A percentile compares a stretch with the other conserved stretches of the same genome.
Conservation (phyloP, 2,888 invertebrate species). For the Drosophila basisetae region DNA sequence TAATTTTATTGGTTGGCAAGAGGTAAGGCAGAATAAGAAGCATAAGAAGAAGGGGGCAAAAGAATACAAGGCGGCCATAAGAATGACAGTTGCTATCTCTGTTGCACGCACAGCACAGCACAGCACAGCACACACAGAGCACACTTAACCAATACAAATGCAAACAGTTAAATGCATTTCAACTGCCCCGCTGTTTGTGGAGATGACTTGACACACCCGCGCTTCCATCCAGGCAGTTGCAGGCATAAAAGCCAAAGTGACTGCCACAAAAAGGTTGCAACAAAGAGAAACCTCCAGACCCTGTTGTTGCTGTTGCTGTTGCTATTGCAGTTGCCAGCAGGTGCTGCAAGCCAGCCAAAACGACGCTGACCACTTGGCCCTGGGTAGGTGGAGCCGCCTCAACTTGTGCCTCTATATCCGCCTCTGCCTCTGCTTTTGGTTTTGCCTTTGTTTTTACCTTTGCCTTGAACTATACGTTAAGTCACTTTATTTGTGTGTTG, state of each 20-base stretch:
- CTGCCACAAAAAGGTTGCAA: constrained; percentile 57
- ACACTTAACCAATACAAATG: constrained; percentile 43
- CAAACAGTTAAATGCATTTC: constrained; percentile 70
- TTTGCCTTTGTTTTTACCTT: constrained; percentile 10
- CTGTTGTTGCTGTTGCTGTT: constrained; percentile 25
- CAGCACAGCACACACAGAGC: constrained; percentile 40
- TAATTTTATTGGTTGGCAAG: constrained; percentile 83
- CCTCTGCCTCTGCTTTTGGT: constrained; percentile 6
- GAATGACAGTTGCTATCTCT: constrained; percentile 71
- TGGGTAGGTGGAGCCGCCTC: constrained; percentile 74
- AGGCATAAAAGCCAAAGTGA: constrained; percentile 68
- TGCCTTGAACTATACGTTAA: constrained; percentile 48
- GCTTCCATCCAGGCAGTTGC: constrained; percentile 2
- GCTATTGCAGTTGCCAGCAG: constrained; percentile 57
- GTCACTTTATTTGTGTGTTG: constrained; percentile 11
- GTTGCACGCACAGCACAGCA: constrained; percentile 50
- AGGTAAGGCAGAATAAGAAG: constrained; percentile 41
- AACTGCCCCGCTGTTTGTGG: constrained; percentile 70
- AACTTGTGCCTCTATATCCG: constrained; percentile 19
- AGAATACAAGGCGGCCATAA: constrained; percentile 54
- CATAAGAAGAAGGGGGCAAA: constrained; percentile 7
- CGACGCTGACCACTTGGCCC: constrained; percentile 56
- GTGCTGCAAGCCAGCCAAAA: constrained; percentile 74
- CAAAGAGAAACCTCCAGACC: constrained; percentile 17
- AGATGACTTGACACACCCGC: constrained; percentile 82